Percentiles rank a stretch among this genome's conserved stretches.
These are phyloP conservation scores for Anabas testudineus DNA, from an alignment of 2,797 vertebrate genomes.

Conservation along the genomic window DNA sequence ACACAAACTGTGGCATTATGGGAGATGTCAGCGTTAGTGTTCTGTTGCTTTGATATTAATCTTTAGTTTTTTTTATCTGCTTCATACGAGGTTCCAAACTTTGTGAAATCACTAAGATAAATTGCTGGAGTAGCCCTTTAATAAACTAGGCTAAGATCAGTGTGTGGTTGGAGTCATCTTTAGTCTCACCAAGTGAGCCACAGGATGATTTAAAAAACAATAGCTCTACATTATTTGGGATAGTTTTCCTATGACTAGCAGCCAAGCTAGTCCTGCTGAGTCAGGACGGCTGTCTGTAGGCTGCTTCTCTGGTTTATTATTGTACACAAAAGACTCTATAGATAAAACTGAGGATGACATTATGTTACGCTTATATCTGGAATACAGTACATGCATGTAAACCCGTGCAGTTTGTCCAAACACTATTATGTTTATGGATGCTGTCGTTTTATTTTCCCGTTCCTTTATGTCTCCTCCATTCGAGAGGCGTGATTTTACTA, in stretches of 20 bases:
- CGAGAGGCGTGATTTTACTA: slow-evolving; percentile 48
- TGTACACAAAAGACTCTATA: slow-evolving; percentile 6
- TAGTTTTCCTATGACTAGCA: background rate
- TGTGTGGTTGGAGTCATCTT: background rate
- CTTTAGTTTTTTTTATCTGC: background rate
- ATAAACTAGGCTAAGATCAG: background rate
- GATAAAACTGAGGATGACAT: background rate
- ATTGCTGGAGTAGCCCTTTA: background rate
- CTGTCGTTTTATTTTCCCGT: slow-evolving; percentile 13
- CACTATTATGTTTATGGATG: slow-evolving; percentile 21
- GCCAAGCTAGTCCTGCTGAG: background rate
- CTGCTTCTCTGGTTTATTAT: slow-evolving; percentile 29
- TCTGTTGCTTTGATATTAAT: background rate
- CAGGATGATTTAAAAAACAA: background rate
- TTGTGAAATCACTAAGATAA: background rate
- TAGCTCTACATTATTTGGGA: background rate
- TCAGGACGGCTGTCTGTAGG: background rate
- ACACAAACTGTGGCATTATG: slow-evolving; percentile 13
- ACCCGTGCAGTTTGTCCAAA: slow-evolving; percentile 25
- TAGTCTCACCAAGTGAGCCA: slow-evolving; percentile 43
- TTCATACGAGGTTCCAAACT: background rate
- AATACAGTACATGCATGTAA: background rate
- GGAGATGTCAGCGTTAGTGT: background rate
- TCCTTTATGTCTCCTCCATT: slow-evolving; percentile 37
- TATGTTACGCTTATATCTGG: slow-evolving; percentile 15